phyloP scores from a whole-genome alignment of 2,888 invertebrate species.

The Punctoribates punctum region DNA sequence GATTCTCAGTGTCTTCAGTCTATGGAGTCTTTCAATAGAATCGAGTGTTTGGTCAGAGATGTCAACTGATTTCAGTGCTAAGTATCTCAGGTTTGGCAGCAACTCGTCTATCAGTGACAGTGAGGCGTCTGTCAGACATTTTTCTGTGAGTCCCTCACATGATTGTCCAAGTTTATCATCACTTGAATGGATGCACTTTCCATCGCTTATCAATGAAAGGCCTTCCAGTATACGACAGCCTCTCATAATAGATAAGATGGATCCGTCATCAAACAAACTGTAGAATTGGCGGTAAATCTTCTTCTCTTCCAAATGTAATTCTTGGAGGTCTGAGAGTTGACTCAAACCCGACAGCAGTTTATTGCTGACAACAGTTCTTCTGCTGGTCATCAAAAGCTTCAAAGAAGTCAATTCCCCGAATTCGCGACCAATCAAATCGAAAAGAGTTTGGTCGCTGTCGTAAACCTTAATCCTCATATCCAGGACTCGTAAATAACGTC shows the following conservation, averaged over 20 bases:
- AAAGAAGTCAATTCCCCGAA: constrained; percentile 8
- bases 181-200: neutral
- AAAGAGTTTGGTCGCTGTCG: constrained; percentile 29
- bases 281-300: neutral
- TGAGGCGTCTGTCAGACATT: constrained; percentile 23
- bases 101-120: constrained; percentile 25
- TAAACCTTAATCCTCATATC: constrained; percentile 28
- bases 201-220: neutral
- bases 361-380: neutral
- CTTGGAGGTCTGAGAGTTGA: neutral
- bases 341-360: constrained; percentile 1
- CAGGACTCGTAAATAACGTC: constrained; percentile 28
- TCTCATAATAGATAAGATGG: constrained; percentile 34
- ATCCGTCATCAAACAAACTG: constrained; percentile 33
- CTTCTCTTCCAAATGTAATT: constrained; percentile 28
- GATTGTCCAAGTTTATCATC: neutral
- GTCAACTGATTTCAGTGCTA: constrained; percentile 26
- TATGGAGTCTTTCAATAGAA: constrained; percentile 20
- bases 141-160: neutral
- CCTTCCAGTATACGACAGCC: constrained; percentile 14
- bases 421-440: constrained; percentile 24
- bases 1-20: constrained; percentile 27
- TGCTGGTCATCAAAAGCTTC: constrained; percentile 4
- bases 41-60: constrained; percentile 26
- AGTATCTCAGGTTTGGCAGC: constrained; percentile 23